Base-by-base conservation (phyloP, 2,888 invertebrate genomes). In the Drosophila phalerata region DNA sequence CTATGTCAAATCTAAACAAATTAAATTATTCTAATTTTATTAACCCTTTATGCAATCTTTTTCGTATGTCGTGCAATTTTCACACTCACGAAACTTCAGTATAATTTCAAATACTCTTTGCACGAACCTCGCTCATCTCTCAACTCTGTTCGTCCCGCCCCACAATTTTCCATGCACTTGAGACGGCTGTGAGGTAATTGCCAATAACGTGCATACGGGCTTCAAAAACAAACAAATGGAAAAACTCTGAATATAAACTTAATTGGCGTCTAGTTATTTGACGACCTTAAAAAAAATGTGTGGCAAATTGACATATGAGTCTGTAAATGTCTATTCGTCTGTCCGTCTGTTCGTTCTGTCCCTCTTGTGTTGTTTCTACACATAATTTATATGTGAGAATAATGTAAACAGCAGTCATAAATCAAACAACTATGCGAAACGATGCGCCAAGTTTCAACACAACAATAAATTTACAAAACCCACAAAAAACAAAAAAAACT, bases 201-300 rank as follows among this genome's bases (percentile, higher is more conserved):
- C 48, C 47, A 40, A 51, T 51, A 61, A 53, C 52, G 56, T 45
- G 56, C 57, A 58, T 45, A 62, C 38, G 30, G 30, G 62, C 47
- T 17, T 28, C 8, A 22, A 49, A 56, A 57, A 47, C 42, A 38
- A 68, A 57, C 37, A 43, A 38, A 57, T 66, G 70, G 70, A 51
- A 62, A 70, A 61, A 77, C 57, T 60, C 32, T 45, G 62, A 71
- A 37, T 57, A 57, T 57, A 5, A 37, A 57, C 37, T 77, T 86
- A 86, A 83, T 85, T 82, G 84, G 69, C 77, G 58, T 69, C 72
- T 78, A 73, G 75, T 78, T 80, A 82, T 74, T 85, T 83, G 83
- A 43, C 78, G 85, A 78, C 85, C 82, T 85, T 83, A 82, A 83
- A 70, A 52, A 52, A 52, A 47, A 76, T 85, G 61, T 85, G 70